Evolutionary conservation across 2,888 invertebrate genomes (phyloP).

Genomic region (Zeuzera pyrina): DNA sequence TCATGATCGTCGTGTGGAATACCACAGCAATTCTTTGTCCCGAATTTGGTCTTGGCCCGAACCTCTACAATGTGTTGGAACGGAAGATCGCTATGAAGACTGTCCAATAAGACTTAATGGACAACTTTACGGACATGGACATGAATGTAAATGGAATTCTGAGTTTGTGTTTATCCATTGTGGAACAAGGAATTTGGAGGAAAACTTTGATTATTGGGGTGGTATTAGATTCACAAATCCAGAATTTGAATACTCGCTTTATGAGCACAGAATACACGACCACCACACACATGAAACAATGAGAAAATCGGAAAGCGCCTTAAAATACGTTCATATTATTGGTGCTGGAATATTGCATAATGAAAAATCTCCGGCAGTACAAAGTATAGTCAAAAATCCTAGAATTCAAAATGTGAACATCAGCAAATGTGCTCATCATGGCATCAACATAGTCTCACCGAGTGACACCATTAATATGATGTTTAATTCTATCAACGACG

Average conservation of each 20-base stretch:
- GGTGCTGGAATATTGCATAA: slow-evolving; percentile 97
- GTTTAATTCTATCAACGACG: slow-evolving; percentile 82
- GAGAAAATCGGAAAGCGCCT: slow-evolving; percentile 80
- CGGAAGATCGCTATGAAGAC: slow-evolving; percentile 83
- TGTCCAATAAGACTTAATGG: slow-evolving; percentile 92
- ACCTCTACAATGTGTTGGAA: slow-evolving; percentile 87
- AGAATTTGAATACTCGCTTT: slow-evolving; percentile 90
- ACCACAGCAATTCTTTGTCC: slow-evolving; percentile 89
- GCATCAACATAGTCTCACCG: slow-evolving; percentile 92
- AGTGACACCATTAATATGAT: slow-evolving; percentile 84
- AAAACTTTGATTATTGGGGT: slow-evolving; percentile 90
- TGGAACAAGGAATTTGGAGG: slow-evolving; percentile 78
- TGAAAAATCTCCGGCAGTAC: slow-evolving; percentile 93
- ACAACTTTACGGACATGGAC: slow-evolving; percentile 87
- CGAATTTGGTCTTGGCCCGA: slow-evolving; percentile 97
- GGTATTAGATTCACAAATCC: slow-evolving; percentile 93
- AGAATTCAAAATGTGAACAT: slow-evolving; percentile 86
- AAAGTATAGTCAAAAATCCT: slow-evolving; percentile 91
- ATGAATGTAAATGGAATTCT: slow-evolving; percentile 91
- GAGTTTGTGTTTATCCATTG: slow-evolving; percentile 96
- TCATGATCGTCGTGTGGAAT: slow-evolving; percentile 88
- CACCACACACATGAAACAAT: slow-evolving; percentile 82
- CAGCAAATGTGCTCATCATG: slow-evolving; percentile 89
- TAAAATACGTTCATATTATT: slow-evolving; percentile 86
- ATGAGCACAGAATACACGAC: slow-evolving; percentile 87